Base-by-base conservation (phyloP, 2,888 invertebrate genomes). In the Melanophora roralis region DNA sequence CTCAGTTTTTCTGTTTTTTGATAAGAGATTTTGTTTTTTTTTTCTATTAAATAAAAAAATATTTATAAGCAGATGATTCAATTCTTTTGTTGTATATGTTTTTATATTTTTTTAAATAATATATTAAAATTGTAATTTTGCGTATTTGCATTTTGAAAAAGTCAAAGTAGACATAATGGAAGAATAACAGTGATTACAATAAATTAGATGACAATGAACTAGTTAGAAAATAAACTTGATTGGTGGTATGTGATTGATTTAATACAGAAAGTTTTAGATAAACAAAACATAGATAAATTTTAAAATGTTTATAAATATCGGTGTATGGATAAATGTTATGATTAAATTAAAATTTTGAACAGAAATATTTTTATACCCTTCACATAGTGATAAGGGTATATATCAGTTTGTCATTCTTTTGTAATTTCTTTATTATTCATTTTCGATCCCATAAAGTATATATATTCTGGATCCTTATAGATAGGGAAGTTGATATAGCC, bases 121-220 rank as follows among this genome's bases (percentile, higher is more conserved):
- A 60, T 57, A 64, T 47, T 47, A n/a, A 64, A 73, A 57, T 32
- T 21, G 36, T 16, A 59, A 57, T 19, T 47, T 69, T 59, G 47
- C 69, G 38, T 49, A 36, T 49, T 38, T 36, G 8, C 32, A 12
- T n/a, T n/a, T 49, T 73, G 47, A 14, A 21, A 43, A 53, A 5
- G 16, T 32, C 2, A 23, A 16, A 38, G 12, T 34, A 59, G 59
- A 36, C 32, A 23, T 65, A 65, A 40, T 49, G 38, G 74, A 59
- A 38, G 45, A 21, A 19, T 6, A 16, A 32, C 1, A 23, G n/a
- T 7, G 67, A 75, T 75, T 51, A 67, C 51, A 75, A 68, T 43
- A 67, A 59, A 27, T 27, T n/a, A 75, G 59, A 68, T 75, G 75
- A 62, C 75, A 75, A 59, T 75, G 75, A 75, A 75, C 75, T 68